Base-by-base conservation (phyloP, 2,888 invertebrate species). In the Xanthorhoe designata region DNA sequence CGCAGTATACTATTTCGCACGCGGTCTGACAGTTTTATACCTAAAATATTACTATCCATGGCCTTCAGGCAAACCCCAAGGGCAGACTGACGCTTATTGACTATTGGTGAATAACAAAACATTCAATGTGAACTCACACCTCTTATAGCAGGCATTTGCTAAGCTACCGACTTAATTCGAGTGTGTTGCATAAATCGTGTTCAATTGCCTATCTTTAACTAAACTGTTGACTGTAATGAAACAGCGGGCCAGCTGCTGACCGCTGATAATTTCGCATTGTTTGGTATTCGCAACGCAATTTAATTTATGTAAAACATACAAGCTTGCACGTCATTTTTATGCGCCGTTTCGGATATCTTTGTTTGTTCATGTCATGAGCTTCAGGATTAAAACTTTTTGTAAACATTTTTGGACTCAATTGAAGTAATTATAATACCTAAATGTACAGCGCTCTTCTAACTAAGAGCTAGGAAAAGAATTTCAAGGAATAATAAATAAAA, bases 241-340 rank as follows among this genome's bases (percentile, higher is more conserved):
- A 52, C 56, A 62, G 15, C 15, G 6, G 15, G 47, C 13, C 38
- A 42, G 54, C 68, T 65, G 68, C 15, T 55, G 68, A 65, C 66
- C 63, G 56, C 63, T 63, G 60, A 69, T 69, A 69, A 66, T 69
- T 66, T 57, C 10, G 64, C 57, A 60, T 63, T 65, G 54, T 66
- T 61, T 61, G 24, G 53, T 54, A 51, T 54, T 50, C 49, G 32
- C 47, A 58, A 38, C 56, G 29, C 42, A 53, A 56, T 64, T 61
- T 66, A 58, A 61, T 52, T 66, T 59, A 51, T 68, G 62, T 35
- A 54, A 60, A 63, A 58, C 58, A 63, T 29, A 51, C 18, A n/a
- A 45, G 47, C 38, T 42, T 42, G 38, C 47, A 17, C 47, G 5
- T 47, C 47, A 15, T 42, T 42, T 42, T 13, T 2, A 13, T 42